Conservation (phyloP, 2,113 vertebrate species). For the Aythya baeri region DNA sequence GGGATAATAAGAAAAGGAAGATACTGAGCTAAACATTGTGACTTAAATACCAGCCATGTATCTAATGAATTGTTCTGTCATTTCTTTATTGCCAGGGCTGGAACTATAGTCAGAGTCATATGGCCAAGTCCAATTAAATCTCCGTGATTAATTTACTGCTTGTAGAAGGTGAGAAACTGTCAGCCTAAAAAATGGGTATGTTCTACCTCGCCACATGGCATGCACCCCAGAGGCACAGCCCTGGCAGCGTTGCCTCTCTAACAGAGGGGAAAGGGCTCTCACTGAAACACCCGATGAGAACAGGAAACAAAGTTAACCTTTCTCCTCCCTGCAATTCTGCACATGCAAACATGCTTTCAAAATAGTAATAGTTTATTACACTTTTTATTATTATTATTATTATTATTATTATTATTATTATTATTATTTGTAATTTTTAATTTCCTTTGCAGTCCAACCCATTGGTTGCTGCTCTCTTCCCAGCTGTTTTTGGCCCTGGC, state of each 20-base stretch:
- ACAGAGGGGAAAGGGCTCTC: neutral
- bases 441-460: neutral
- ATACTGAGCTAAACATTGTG: neutral
- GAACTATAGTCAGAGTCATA: constrained; percentile 19
- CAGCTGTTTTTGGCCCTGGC: neutral
- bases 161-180: constrained; percentile 37
- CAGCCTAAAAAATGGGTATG: constrained; percentile 25
- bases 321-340: accelerated
- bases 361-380: neutral
- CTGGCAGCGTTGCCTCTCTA: neutral
- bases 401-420: neutral
- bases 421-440: neutral
- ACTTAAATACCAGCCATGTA: constrained; percentile 36
- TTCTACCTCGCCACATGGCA: neutral
- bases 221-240: neutral
- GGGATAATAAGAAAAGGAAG: constrained; percentile 25
- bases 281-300: neutral
- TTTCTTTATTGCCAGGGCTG: constrained; percentile 34
- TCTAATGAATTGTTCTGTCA: constrained; percentile 55
- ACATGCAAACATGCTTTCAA: neutral
- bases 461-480: neutral
- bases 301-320: neutral
- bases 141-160: constrained; percentile 56
- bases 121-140: constrained; percentile 51
- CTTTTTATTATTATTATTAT: neutral